Conservation (phyloP, 2,888 invertebrate genomes). For the Mythimna impura region DNA sequence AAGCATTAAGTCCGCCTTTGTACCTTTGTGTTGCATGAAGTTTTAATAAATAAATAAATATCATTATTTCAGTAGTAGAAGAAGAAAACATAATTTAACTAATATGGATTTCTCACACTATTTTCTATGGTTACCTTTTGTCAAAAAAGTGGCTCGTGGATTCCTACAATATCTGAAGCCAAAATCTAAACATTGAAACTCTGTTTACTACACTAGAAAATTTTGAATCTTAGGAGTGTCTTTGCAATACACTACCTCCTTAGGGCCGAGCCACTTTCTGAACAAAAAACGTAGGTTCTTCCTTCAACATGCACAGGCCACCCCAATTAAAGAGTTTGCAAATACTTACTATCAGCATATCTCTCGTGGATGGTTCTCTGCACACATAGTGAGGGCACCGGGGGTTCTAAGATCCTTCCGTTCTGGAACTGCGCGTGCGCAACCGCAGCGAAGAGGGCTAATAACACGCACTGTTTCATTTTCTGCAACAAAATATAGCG, state of each 20-base stretch:
- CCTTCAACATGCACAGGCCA: neutral
- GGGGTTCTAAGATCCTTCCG: slow-evolving; percentile 94
- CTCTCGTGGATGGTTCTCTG: slow-evolving; percentile 93
- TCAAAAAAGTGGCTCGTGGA: too few relatives aligned
- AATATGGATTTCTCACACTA: neutral
- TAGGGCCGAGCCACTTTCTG: neutral
- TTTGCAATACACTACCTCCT: neutral
- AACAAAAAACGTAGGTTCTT: neutral
- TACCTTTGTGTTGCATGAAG: too few relatives aligned
- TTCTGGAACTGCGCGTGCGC: slow-evolving; percentile 93
- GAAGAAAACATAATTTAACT: neutral
- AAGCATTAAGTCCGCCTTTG: too few relatives aligned
- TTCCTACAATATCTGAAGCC: neutral
- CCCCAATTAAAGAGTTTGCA: neutral
- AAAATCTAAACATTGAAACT: neutral
- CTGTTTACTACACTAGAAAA: neutral
- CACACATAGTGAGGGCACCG: slow-evolving; percentile 93
- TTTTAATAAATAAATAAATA: too few relatives aligned
- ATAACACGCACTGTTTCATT: slow-evolving; percentile 80
- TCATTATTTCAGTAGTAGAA: neutral
- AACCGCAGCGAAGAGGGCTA: slow-evolving; percentile 73
- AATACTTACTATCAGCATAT: slow-evolving; percentile 93
- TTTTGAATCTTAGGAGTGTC: neutral
- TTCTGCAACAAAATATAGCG: slow-evolving; percentile 73
- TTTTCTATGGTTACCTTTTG: neutral